phyloP scores from a whole-genome alignment of 2,113 vertebrate species.

The Bucco capensis region DNA sequence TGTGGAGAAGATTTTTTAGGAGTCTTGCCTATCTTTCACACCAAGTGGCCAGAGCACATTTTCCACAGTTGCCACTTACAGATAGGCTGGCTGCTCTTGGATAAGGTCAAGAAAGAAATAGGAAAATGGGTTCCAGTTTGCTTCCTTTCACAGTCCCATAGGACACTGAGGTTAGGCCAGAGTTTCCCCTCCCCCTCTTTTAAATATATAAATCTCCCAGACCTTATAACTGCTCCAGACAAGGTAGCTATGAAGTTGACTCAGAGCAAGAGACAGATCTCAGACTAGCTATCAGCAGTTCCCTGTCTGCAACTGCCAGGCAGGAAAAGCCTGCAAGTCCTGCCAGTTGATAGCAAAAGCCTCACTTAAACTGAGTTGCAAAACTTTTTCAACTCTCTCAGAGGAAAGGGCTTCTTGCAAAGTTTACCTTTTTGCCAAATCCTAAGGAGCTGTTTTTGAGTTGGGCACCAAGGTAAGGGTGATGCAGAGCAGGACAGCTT shows the following conservation, averaged over 20 bases:
- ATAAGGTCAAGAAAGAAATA: conserved; percentile 68
- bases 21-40: conserved; percentile 83
- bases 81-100: conserved; percentile 72
- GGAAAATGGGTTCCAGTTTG: conserved; percentile 69
- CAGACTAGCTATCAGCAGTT: conserved; percentile 38
- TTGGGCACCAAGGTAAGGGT: neutral
- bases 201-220: neutral
- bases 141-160: conserved; percentile 68
- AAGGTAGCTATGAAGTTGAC: conserved; percentile 28
- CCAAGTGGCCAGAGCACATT: conserved; percentile 80
- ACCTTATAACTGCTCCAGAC: conserved; percentile 10
- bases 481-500: accelerated
- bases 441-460: accelerated
- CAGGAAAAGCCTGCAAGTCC: conserved; percentile 63
- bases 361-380: neutral
- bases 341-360: conserved; percentile 41
- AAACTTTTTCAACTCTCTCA: neutral
- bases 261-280: conserved; percentile 30
- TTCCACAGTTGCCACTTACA: conserved; percentile 77
- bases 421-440: neutral
- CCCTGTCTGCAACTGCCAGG: conserved; percentile 50
- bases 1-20: conserved; percentile 75
- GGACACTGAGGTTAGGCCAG: conserved; percentile 29
- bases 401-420: neutral
- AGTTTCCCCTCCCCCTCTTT: neutral